A percentile compares a stretch with the other conserved stretches of the same genome.
phyloP scores from a whole-genome alignment of 1,140 invertebrate species.

The Cotesia glomerata region DNA sequence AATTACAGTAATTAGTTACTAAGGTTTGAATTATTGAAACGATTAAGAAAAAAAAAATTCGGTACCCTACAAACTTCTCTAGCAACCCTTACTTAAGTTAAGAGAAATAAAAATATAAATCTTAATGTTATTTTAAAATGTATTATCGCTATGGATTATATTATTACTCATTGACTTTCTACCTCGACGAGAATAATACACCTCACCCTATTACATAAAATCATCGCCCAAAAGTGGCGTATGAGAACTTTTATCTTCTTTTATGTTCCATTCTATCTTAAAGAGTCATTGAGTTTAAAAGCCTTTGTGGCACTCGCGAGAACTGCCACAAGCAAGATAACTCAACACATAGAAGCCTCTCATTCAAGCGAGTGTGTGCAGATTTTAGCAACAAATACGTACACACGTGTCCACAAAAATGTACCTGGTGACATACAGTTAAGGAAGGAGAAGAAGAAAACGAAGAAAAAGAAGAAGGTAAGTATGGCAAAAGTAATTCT shows the following conservation, averaged over 20 bases:
- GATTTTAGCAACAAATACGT: neutral
- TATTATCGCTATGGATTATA: neutral
- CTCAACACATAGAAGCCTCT: neutral
- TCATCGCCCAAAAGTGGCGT: conserved; percentile 10
- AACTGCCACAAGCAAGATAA: too few relatives aligned
- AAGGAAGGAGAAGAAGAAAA: neutral
- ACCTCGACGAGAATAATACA: neutral
- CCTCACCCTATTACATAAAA: conserved; percentile 18
- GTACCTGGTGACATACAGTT: neutral
- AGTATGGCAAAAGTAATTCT: conserved; percentile 16
- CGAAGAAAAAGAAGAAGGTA: conserved; percentile 6
- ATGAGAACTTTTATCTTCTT: conserved; percentile 6
- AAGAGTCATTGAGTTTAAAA: neutral
- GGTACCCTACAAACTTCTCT: too few relatives aligned
- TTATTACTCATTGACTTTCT: conserved; percentile 8
- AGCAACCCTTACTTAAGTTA: neutral
- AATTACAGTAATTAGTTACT: too few relatives aligned
- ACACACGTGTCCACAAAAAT: neutral
- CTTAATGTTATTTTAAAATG: neutral
- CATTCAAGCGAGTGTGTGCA: neutral
- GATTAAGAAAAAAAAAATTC: too few relatives aligned
- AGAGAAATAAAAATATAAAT: neutral
- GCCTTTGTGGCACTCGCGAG: too few relatives aligned
- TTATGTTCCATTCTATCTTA: neutral
- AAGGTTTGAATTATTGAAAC: too few relatives aligned